Evolutionary conservation across 2,888 invertebrate genomes (phyloP), one percentile per base, ranked within the genome.

Genomic region (Brassicogethes aeneus): DNA sequence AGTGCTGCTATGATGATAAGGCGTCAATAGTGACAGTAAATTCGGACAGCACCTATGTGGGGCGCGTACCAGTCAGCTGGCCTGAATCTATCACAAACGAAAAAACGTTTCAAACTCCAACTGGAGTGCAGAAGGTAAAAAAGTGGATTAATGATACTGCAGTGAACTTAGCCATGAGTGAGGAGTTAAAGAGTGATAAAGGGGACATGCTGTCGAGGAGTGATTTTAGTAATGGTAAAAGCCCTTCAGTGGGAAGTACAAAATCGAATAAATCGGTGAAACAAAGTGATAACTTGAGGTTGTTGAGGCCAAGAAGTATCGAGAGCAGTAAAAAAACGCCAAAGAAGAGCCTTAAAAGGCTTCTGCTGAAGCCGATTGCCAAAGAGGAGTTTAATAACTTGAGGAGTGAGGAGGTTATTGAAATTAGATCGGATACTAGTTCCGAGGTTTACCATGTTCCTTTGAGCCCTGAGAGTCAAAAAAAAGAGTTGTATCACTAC

Each of bases 401-500:
- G n/a, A n/a, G n/a, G n/a, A n/a, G n/a, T n/a, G n/a, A n/a, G n/a
- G n/a, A n/a, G n/a, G n/a, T n/a, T 23, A 23, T 5, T 12, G 32
- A 32, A 10, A 13, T 32, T 23, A 45, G 41, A 35, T 41, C 41
- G 14, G 43, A 40, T 30, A 36, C 33, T 8, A 42, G 36, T 36
- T 41, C 42, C 13, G 43, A 45, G 8, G 12, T 36, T 14, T 35
- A 16, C 15, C 47, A 47, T 36, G 34, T 45, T 17, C 58, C 60
- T 7, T 30, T 52, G 15, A 64, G 62, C 49, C 62, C 64, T 1
- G 66, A 68, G 39, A 63, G 54, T 32, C 55, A 56, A 13, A 62
- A 62, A 43, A 65, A 59, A 29, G 66, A 66, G 45, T 52, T 67
- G 17, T 66, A 63, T 45, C 58, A 55, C 15, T 68, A 68, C 51